Percentiles rank a stretch among this genome's conserved stretches.
These are phyloP conservation scores for Tinea semifulvella DNA, from an alignment of 2,888 invertebrate species.

Conservation along the genomic window DNA sequence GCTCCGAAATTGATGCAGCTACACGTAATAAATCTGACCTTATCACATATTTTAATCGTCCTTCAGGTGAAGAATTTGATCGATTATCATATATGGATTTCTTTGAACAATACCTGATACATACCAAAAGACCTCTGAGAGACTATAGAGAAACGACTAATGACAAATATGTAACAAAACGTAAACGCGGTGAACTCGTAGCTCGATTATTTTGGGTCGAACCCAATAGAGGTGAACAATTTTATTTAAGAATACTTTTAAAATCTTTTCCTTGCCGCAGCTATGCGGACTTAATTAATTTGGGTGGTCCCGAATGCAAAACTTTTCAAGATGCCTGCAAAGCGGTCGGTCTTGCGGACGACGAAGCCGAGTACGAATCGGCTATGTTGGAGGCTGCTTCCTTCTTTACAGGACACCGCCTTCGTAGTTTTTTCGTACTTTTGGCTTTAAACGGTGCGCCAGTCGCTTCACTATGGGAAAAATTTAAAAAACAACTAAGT, in stretches of 20 bases:
- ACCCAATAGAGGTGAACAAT: conserved; percentile 18
- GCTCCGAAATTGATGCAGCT: conserved; percentile 7
- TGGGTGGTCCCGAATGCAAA: conserved; percentile 18
- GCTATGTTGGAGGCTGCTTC: conserved; percentile 17
- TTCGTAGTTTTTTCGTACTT: conserved; percentile 17
- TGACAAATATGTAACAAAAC: conserved; percentile 4
- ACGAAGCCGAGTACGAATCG: conserved; percentile 16
- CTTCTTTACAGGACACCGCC: conserved; percentile 17
- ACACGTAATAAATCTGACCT: not conserved
- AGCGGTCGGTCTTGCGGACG: conserved; percentile 17
- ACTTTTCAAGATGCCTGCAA: conserved; percentile 20
- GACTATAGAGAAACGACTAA: not conserved
- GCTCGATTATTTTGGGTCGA: conserved; percentile 17
- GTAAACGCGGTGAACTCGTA: conserved; percentile 13
- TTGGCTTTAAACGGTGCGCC: conserved; percentile 16
- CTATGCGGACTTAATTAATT: conserved; percentile 16
- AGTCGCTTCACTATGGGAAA: conserved; percentile 14
- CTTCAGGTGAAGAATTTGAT: too few species aligned
- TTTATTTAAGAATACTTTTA: conserved; percentile 17
- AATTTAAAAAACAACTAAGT: not conserved
- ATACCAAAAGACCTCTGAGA: not conserved
- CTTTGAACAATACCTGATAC: conserved; percentile 2
- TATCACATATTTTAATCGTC: conserved; percentile 12
- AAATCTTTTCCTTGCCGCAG: conserved; percentile 15
- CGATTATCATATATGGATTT: conserved; percentile 16